phyloP scores from a whole-genome alignment of 2,113 vertebrate genomes.

The Xyliphius kryptos region DNA sequence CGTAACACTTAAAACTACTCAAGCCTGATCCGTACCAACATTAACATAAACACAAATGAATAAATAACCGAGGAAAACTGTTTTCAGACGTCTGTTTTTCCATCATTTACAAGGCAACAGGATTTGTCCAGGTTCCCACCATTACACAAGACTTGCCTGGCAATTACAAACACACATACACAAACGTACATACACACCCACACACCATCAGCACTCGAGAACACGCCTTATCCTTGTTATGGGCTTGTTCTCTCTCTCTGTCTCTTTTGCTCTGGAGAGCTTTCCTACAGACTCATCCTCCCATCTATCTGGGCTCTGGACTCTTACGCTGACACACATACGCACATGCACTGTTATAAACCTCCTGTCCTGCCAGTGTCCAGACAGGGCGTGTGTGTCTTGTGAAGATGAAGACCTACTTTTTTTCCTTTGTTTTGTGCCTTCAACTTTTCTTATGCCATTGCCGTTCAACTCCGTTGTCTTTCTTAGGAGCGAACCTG shows the following conservation, averaged over 20 bases:
- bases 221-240: conserved; percentile 57
- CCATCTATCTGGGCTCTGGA: conserved; percentile 51
- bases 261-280: conserved; percentile 35
- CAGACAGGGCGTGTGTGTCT: conserved; percentile 45
- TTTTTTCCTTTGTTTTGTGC: conserved; percentile 33
- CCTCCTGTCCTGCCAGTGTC: conserved; percentile 46
- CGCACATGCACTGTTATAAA: conserved; percentile 59
- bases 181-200: conserved; percentile 48
- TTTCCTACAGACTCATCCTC: conserved; percentile 54
- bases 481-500: conserved; percentile 65
- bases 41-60: too few relatives aligned
- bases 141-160: conserved; percentile 31
- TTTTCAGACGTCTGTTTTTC: conserved; percentile 46
- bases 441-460: conserved; percentile 51
- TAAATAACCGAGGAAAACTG: conserved; percentile 17
- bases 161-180: conserved; percentile 51
- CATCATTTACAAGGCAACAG: conserved; percentile 48
- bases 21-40: too few relatives aligned
- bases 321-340: conserved; percentile 22
- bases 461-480: conserved; percentile 45
- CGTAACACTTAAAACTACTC: background rate
- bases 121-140: conserved; percentile 61
- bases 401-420: conserved; percentile 57
- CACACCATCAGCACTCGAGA: conserved; percentile 44
- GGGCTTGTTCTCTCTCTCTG: conserved; percentile 24